Evolutionary conservation across 2,113 vertebrate genomes (phyloP).

Genomic region (Panurus biarmicus): DNA sequence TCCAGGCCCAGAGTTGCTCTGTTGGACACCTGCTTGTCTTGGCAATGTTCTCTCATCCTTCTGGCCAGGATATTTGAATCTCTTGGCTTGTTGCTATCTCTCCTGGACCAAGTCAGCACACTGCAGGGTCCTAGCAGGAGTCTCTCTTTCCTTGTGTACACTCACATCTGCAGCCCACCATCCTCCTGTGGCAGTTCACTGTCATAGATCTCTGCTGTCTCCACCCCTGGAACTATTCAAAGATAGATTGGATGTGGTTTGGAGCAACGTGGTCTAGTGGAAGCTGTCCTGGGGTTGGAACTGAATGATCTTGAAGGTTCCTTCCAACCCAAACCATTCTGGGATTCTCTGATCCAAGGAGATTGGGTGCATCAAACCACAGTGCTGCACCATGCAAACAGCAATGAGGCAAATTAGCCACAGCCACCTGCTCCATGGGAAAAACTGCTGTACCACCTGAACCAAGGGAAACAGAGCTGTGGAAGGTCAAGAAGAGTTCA

Average conservation of each 20-base stretch:
- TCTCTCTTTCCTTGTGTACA: not conserved
- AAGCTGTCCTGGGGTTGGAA: not conserved
- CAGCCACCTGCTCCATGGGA: not conserved
- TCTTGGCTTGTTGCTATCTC: not conserved
- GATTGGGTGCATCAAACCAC: not conserved
- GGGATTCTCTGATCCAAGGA: not conserved
- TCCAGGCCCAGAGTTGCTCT: not conserved
- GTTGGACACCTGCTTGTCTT: not conserved
- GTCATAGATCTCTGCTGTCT: not conserved
- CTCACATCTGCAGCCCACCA: not conserved
- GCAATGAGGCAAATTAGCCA: not conserved
- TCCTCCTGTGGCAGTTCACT: not conserved
- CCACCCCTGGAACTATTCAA: not conserved
- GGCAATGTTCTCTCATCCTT: not conserved
- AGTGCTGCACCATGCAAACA: not conserved
- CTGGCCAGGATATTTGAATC: not conserved
- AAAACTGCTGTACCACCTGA: not conserved
- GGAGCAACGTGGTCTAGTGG: not conserved
- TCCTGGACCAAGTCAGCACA: not conserved
- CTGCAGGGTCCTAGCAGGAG: not conserved
- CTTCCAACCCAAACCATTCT: not conserved
- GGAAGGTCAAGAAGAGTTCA: not conserved
- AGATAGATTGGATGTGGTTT: fast-evolving
- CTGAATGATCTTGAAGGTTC: not conserved
- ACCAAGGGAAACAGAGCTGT: not conserved